phyloP scores from a whole-genome alignment of 1,140 invertebrate species.

The Rhopalosiphum maidis region DNA sequence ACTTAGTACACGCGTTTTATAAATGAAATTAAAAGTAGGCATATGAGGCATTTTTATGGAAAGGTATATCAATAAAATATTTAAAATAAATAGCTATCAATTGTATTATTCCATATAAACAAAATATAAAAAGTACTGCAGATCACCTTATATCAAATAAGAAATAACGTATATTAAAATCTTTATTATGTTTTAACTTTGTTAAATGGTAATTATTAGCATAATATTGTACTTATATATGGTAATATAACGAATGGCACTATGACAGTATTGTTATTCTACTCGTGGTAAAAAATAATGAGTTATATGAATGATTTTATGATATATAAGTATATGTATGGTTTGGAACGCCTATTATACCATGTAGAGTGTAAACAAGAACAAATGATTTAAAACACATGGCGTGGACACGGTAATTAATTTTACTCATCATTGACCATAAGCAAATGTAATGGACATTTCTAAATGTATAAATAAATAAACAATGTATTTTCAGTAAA shows the following conservation, averaged over 20 bases:
- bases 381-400: background rate
- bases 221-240: background rate
- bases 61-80: too few species aligned
- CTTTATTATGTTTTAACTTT: background rate
- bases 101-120: background rate
- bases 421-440: constrained; percentile 8
- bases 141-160: background rate
- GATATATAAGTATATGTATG: background rate
- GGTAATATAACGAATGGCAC: background rate
- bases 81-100: background rate
- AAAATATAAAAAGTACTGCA: background rate
- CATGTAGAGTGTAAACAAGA: background rate
- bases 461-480: background rate
- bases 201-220: background rate
- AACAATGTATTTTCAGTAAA: background rate
- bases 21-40: too few species aligned
- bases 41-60: too few species aligned
- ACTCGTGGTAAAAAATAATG: background rate
- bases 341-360: background rate
- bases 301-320: background rate
- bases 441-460: background rate
- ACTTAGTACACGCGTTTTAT: too few species aligned
- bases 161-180: background rate
- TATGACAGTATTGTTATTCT: background rate
- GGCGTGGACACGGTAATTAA: background rate